These are phyloP conservation scores for Heliconius nattereri DNA, from an alignment of 1,140 invertebrate genomes.

Conservation along the genomic window DNA sequence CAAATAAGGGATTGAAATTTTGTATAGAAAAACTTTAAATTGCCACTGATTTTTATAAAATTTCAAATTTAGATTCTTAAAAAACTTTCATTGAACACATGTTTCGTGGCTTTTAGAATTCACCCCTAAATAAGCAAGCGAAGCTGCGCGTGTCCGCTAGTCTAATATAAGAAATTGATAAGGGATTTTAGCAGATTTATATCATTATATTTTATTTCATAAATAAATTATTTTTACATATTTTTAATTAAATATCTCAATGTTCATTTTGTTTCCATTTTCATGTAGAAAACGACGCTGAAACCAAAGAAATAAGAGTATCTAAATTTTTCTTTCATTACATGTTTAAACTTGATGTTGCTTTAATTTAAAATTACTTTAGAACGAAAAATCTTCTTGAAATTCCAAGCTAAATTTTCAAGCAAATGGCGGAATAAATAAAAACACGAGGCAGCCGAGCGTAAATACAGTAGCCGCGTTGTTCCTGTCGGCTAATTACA, in stretches of 20 bases:
- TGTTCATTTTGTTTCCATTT: not conserved
- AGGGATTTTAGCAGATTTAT: too few species aligned
- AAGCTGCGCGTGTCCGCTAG: too few species aligned
- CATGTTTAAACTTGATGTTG: not conserved
- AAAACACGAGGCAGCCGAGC: slow-evolving; percentile 29
- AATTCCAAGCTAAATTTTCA: not conserved
- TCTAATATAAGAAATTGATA: too few species aligned
- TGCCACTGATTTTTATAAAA: too few species aligned
- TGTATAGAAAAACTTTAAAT: too few species aligned
- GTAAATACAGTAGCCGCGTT: slow-evolving; percentile 51
- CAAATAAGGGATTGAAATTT: too few species aligned
- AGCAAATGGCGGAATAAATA: slow-evolving; percentile 24
- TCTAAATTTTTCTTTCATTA: not conserved
- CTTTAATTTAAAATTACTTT: slow-evolving; percentile 4
- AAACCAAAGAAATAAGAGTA: not conserved
- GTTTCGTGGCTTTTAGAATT: too few species aligned
- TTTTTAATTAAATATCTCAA: not conserved
- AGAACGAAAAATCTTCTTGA: slow-evolving; percentile 5
- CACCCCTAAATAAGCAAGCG: too few species aligned
- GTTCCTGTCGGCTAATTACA: slow-evolving; percentile 46
- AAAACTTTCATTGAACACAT: too few species aligned
- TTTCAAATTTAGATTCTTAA: too few species aligned
- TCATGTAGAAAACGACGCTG: not conserved
- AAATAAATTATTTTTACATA: not conserved
- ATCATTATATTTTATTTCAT: not conserved